phyloP scores from a whole-genome alignment of 1,140 invertebrate genomes.

The Achroia grisella region DNA sequence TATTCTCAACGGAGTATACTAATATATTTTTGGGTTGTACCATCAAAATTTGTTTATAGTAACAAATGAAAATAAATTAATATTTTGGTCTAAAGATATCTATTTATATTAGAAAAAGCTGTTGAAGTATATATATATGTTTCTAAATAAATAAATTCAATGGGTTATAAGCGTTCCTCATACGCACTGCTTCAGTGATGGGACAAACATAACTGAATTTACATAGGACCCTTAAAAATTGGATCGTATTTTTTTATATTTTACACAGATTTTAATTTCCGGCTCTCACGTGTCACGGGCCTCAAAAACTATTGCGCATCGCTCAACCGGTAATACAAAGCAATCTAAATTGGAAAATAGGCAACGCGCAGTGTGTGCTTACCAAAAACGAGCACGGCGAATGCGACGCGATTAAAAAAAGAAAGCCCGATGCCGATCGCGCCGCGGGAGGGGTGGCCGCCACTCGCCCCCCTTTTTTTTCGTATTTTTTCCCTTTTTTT shows the following conservation, averaged over 20 bases:
- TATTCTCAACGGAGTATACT: too few relatives aligned
- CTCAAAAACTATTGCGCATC: constrained; percentile 71
- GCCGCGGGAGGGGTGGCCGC: constrained; percentile 47
- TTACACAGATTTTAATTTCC: constrained; percentile 67
- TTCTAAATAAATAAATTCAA: too few relatives aligned
- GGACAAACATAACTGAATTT: too few relatives aligned
- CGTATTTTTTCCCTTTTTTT: constrained; percentile 65
- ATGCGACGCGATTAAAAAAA: constrained; percentile 73
- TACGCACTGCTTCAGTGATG: too few relatives aligned
- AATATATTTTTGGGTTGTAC: too few relatives aligned
- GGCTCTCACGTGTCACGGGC: constrained; percentile 58
- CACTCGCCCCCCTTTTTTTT: constrained; percentile 46
- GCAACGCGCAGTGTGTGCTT: constrained; percentile 72
- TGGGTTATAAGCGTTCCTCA: too few relatives aligned
- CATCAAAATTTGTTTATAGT: too few relatives aligned
- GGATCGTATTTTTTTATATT: constrained; percentile 31
- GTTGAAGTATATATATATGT: too few relatives aligned
- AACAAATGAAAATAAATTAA: too few relatives aligned
- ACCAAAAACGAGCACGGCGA: constrained; percentile 69
- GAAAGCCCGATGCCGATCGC: constrained; percentile 69
- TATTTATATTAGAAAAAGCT: too few relatives aligned
- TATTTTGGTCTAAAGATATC: too few relatives aligned
- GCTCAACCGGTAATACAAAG: constrained; percentile 72
- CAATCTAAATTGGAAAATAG: constrained; percentile 73
- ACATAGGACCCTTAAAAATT: too few relatives aligned